Evolutionary conservation across 2,888 invertebrate species (phyloP), one percentile per base, ranked within the genome.

Genomic region (Orgyia antiqua): DNA sequence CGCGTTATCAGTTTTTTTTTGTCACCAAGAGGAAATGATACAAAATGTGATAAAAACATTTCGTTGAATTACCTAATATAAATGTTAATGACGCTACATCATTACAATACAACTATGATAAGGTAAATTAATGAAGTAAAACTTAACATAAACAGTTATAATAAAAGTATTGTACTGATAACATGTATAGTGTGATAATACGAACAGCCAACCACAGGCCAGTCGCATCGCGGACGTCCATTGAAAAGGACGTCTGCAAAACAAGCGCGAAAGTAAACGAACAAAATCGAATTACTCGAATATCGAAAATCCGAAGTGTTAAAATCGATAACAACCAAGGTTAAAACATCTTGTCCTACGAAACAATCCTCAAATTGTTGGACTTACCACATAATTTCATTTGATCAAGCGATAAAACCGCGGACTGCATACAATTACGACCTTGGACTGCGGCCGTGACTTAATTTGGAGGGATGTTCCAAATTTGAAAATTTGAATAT

Each of bases 141-240:
- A 60, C 41, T 50, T 39, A 8, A 23, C 24, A 50, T 44, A 42
- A 53, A 53, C 42, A 52, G 31, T 41, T 41, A 47, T 45, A 60
- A 54, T 55, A 49, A 57, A 63, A 62, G 53, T 32, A 57, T 6
- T 24, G 24, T 45, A 12, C 42, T 68, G 78, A 79, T 79, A 77
- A 76, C 56, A 36, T 23, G 17, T 29, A 36, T 15, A 20, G 17
- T 29, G 36, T 53, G 51, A 52, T 52, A 55, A 37, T 35, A 24
- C 36, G 33, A 4, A 4, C 51, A 39, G 45, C 68, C 66, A 62
- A 63, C 54, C 39, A 42, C 41, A 34, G 39, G 27, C 40, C 71
- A 83, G 83, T 83, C 62, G 69, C 59, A 58, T 63, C 52, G 64
- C 73, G 61, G 73, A 60, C 80, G 78, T 74, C 79, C 68, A 33